Conservation (phyloP, 1,140 invertebrate genomes). For the Hyposmocoma kahamanoa region DNA sequence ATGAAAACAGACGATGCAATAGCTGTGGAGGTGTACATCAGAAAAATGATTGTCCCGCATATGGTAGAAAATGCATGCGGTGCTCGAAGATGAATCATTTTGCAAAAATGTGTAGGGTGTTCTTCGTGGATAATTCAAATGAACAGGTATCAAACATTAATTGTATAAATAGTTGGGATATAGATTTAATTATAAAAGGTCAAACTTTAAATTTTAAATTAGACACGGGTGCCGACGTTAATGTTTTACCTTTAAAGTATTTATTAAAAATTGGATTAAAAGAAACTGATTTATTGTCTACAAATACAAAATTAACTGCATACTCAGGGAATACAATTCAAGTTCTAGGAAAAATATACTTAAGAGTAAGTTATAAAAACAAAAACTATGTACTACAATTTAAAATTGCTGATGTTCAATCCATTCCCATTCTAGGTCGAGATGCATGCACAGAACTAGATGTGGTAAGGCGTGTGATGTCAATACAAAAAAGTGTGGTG, state of each 20-base stretch:
- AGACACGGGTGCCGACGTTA: conserved; percentile 7
- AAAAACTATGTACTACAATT: neutral
- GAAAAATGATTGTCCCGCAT: conserved; percentile 1
- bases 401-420: conserved; percentile 1
- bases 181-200: conserved; percentile 1
- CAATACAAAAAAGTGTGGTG: neutral
- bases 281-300: neutral
- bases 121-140: neutral
- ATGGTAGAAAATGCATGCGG: neutral
- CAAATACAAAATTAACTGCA: neutral
- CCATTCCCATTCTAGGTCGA: neutral
- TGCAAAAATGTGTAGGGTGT: neutral
- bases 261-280: neutral
- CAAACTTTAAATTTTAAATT: conserved; percentile 2
- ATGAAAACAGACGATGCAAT: neutral
- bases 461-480: neutral
- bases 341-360: neutral
- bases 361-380: neutral
- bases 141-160: conserved; percentile 5
- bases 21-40: neutral
- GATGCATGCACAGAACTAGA: neutral
- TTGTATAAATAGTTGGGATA: neutral
- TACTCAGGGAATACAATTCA: conserved; percentile 1
- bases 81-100: conserved; percentile 8
- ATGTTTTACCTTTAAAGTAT: conserved; percentile 3